Evolutionary conservation across 2,888 invertebrate genomes (phyloP), one percentile per base, ranked within the genome.

Genomic region (Mythimna pallens): DNA sequence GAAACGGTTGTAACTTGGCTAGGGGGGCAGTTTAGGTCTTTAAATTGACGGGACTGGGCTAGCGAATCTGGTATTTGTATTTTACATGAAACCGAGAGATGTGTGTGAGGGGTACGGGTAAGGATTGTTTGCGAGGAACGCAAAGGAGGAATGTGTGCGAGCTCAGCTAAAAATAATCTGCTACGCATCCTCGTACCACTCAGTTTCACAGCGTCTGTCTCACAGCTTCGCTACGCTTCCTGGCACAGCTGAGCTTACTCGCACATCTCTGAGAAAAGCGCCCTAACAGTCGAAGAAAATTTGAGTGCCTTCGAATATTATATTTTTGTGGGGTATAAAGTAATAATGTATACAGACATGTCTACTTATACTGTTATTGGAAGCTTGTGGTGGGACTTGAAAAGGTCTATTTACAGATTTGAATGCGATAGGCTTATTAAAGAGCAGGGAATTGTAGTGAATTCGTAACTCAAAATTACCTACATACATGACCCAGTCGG

Each of bases 251-350:
- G 0, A 58, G 6, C 34, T 20, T 4, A 30, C 30, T 34, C 58
- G 34, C 8, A 25, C 14, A 25, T 57, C 57, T 17, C 17, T 1
- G 8, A 9, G 9, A 58, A 10, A 2, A 58, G 20, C 58, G 6
- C 30, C 58, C n/a, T 73, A 67, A 71, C 74, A 78, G 72, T 71
- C 69, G 67, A 78, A 79, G 83, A 78, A 83, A 83, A 85, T 85
- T 84, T 78, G 78, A 82, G 83, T 85, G 85, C 68, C 61, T 76
- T 76, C 17, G 61, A 55, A 59, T 78, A 76, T 80, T 80, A 78
- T 80, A 80, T 78, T 78, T 78, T 78, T 78, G 78, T 78, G 55
- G 54, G 52, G 14, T 66, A 75, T 75, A 80, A 80, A 80, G 76
- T 58, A 80, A 80, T 80, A 78, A 78, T 76, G 6, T 76, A 17